Evolutionary conservation across 2,888 invertebrate genomes (phyloP).

Genomic region (Cyrtodaria siliqua): DNA sequence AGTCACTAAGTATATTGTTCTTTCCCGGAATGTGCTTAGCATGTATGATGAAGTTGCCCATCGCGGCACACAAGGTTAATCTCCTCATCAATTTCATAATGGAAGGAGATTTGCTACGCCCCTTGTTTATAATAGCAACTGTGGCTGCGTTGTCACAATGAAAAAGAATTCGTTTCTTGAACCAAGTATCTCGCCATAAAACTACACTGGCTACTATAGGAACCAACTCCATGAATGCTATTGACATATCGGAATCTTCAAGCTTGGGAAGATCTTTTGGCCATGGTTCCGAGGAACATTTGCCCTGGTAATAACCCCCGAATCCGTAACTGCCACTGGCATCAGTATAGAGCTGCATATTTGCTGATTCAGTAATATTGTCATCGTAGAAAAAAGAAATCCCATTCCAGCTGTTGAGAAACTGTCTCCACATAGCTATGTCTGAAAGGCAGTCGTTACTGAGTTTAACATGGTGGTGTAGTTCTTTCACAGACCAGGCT

Average conservation of each 20-base stretch:
- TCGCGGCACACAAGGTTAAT: not conserved
- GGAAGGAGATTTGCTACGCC: slow-evolving; percentile 19
- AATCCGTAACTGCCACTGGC: slow-evolving; percentile 12
- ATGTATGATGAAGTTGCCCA: not conserved
- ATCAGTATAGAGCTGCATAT: slow-evolving; percentile 46
- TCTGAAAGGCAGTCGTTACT: slow-evolving; percentile 28
- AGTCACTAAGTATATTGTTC: slow-evolving; percentile 28
- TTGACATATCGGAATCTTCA: not conserved
- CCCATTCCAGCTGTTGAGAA: slow-evolving; percentile 50
- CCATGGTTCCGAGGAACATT: slow-evolving; percentile 44
- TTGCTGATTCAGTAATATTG: slow-evolving; percentile 16
- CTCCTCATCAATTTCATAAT: slow-evolving; percentile 41
- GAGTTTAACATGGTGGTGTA: too few relatives aligned
- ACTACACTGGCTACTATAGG: slow-evolving; percentile 29
- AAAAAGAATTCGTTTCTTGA: slow-evolving; percentile 25
- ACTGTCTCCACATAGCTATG: slow-evolving; percentile 38
- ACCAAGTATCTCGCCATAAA: slow-evolving; percentile 30
- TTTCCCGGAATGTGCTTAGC: slow-evolving; percentile 25
- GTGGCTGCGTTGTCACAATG: slow-evolving; percentile 36
- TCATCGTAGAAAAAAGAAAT: slow-evolving; percentile 46
- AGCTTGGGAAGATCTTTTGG: slow-evolving; percentile 14
- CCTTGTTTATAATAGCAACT: slow-evolving; percentile 31
- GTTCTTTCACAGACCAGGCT: too few relatives aligned
- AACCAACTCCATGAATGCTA: slow-evolving; percentile 22
- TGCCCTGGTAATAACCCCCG: slow-evolving; percentile 25